Conservation (phyloP, 2,113 vertebrate species). For the Nerophis lumbriciformis region DNA sequence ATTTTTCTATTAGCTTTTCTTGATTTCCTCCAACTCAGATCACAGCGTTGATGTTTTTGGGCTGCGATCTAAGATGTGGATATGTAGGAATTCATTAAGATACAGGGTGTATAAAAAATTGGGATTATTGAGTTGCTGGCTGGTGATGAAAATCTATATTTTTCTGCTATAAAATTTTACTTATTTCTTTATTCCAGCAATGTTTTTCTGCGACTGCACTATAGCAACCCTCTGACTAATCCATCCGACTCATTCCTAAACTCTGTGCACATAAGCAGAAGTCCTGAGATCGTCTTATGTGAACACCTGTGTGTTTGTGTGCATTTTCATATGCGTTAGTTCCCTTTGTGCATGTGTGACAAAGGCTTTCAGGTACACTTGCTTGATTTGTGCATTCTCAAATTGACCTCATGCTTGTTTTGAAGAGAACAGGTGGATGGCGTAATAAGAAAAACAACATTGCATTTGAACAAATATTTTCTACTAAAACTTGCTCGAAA, state of each 20-base stretch:
- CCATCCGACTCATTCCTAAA: too few species aligned
- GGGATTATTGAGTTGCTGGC: too few species aligned
- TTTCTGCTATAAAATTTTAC: too few species aligned
- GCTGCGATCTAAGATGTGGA: too few species aligned
- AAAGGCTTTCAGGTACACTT: neutral
- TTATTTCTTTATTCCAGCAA: neutral
- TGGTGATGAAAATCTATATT: too few species aligned
- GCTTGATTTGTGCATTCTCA: neutral
- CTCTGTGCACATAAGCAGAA: conserved; percentile 14
- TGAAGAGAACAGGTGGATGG: conserved; percentile 3
- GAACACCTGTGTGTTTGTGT: neutral
- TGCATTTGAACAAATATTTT: conserved; percentile 1
- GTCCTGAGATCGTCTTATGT: conserved; percentile 16
- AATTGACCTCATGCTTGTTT: neutral
- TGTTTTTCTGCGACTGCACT: neutral
- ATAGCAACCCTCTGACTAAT: neutral
- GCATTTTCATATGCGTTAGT: neutral
- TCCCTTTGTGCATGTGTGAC: neutral
- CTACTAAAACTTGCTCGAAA: conserved; percentile 6
- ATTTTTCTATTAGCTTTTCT: too few species aligned
- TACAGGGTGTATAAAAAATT: too few species aligned
- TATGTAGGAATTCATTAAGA: too few species aligned
- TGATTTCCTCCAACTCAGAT: too few species aligned
- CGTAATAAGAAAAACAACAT: too few species aligned
- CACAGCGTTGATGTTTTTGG: too few species aligned